Evolutionary conservation across 2,888 invertebrate species (phyloP).

Genomic region (Thalpophila matura): DNA sequence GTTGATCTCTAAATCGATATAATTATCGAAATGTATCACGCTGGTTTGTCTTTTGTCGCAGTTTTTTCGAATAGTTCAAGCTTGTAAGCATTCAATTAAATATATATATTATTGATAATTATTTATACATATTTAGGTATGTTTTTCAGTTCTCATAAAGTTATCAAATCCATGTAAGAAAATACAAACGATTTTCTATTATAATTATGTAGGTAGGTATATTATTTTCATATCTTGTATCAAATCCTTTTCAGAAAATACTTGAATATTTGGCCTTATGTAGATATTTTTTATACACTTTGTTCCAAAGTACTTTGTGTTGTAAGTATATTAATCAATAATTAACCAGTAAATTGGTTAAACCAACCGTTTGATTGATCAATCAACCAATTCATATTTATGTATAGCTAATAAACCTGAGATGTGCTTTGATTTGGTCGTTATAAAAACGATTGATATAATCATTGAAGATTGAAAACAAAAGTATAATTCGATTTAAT

Average conservation of each 20-base stretch:
- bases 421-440: neutral
- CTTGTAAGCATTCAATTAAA: neutral
- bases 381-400: constrained; percentile 1
- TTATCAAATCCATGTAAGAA: constrained; percentile 32
- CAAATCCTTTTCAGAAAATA: constrained; percentile 49
- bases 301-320: constrained; percentile 13
- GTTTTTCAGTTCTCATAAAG: neutral
- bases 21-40: no score
- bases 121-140: neutral
- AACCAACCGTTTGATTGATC: constrained; percentile 33
- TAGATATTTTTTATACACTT: neutral
- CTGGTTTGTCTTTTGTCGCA: neutral
- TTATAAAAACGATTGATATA: neutral
- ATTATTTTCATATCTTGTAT: constrained; percentile 20
- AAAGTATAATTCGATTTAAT: neutral
- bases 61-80: neutral
- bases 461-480: neutral
- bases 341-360: constrained; percentile 8
- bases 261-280: constrained; percentile 17
- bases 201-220: neutral
- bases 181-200: constrained; percentile 28
- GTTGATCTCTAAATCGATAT: neutral
- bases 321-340: constrained; percentile 2
- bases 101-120: neutral
- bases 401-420: neutral